Evolutionary conservation across 2,797 vertebrate species (phyloP).

Genomic region (Gorsachius magnificus): DNA sequence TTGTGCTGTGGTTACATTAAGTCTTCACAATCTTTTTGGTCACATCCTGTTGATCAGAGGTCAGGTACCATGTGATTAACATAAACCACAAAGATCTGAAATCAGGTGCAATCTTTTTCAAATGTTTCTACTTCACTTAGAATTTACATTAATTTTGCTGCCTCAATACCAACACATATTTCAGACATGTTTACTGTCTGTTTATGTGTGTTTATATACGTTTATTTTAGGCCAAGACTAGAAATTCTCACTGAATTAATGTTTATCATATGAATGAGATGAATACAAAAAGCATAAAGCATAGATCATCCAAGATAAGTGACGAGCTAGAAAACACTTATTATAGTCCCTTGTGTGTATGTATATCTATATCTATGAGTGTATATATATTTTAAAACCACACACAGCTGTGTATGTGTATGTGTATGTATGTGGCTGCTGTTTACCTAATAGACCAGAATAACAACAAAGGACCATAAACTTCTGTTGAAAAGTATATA

Average conservation of each 20-base stretch:
- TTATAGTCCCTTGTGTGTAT: neutral
- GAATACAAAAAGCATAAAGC: neutral
- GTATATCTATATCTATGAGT: rapidly evolving
- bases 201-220: no score
- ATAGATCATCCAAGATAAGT: neutral
- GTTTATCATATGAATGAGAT: neutral
- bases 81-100: neutral
- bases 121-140: neutral
- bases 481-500: neutral
- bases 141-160: neutral
- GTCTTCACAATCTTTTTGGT: neutral
- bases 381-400: neutral
- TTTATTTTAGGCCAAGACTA: neutral
- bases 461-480: neutral
- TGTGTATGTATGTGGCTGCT: neutral
- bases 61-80: neutral
- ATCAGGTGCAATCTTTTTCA: neutral
- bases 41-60: neutral
- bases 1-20: neutral
- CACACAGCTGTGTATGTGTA: neutral
- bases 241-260: neutral
- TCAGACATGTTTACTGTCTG: neutral
- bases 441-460: neutral
- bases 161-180: neutral
- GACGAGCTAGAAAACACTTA: neutral